Base-by-base conservation (phyloP, 2,888 invertebrate genomes). In the Ferdinandea cuprea region DNA sequence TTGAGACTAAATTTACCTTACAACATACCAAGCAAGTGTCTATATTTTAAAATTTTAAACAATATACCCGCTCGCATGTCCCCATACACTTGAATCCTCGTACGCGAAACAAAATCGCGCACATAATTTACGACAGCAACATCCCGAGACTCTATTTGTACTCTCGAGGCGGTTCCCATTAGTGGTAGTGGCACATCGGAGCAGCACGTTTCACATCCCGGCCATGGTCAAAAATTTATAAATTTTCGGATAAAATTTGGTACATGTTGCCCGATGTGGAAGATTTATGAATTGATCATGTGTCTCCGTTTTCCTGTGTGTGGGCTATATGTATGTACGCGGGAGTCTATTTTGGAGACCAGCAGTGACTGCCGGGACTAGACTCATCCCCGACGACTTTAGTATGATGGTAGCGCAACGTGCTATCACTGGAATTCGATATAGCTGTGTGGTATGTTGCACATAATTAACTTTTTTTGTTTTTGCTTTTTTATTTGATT, bases 281-380 rank as follows among this genome's bases (percentile, higher is more conserved):
- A 85, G 85, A 85, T 85, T 85, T 85, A 85, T 85, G 81, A 74
- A 85, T 85, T 85, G 85, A 81, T 85, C 85, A 85, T 85, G 81
- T 81, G 81, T 80, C 74, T 74, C 74, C 78, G 17, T 32, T 58
- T 63, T 68, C 59, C 63, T 48, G 63, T 72, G 63, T 72, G 32
- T 50, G 25, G 32, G 8, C 35, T 52, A 9, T 52, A 9, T 48
- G 15, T 17, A 11, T 30, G 21, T 32, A 77, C 71, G 65, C 46
- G 40, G 21, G 48, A 48, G 71, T 61, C 71, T 74, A 74, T 58
- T 44, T 48, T 50, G 35, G 50, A 32, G 7, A 2, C 61, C 19
- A 19, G 37, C 13, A 56, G 54, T 66, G 37, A 35, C 19, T 21
- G 69, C 17, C 32, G 15, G 56, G 15, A 19, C 19, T 54, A 19